These are phyloP conservation scores for Scaptomyza flava DNA, from an alignment of 2,888 invertebrate species.

Conservation along the genomic window DNA sequence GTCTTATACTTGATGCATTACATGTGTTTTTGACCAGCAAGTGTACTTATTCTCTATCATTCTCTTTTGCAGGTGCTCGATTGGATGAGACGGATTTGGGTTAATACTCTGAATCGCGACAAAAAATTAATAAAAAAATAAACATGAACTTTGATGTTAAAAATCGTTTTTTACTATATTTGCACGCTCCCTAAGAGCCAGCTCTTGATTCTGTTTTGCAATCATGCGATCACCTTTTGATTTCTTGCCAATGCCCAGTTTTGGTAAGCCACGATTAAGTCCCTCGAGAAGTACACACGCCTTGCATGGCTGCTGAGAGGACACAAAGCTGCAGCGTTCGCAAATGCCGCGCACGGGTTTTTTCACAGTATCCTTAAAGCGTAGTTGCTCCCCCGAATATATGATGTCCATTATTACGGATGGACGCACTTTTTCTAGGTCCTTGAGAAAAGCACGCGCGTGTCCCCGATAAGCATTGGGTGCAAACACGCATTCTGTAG, in stretches of 20 bases:
- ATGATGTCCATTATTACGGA: constrained; percentile 96
- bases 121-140: constrained; percentile 17
- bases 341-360: constrained; percentile 93
- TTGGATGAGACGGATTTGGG: background rate
- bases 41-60: constrained; percentile 17
- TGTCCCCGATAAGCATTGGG: constrained; percentile 99
- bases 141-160: constrained; percentile 46
- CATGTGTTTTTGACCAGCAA: background rate
- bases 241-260: constrained; percentile 94
- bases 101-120: background rate
- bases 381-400: constrained; percentile 94
- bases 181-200: constrained; percentile 82
- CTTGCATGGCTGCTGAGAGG: constrained; percentile 97
- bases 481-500: constrained; percentile 99
- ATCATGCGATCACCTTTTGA: constrained; percentile 90
- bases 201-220: constrained; percentile 85
- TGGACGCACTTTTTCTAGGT: constrained; percentile 96
- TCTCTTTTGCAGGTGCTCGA: constrained; percentile 29
- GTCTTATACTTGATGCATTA: constrained; percentile 4
- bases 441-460: constrained; percentile 95
- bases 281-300: constrained; percentile 98
- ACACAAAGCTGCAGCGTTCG: constrained; percentile 93
- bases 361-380: constrained; percentile 92
- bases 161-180: constrained; percentile 85
- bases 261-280: constrained; percentile 95